Base-by-base conservation (phyloP, 2,113 vertebrate genomes). In the Tetrao urogallus region DNA sequence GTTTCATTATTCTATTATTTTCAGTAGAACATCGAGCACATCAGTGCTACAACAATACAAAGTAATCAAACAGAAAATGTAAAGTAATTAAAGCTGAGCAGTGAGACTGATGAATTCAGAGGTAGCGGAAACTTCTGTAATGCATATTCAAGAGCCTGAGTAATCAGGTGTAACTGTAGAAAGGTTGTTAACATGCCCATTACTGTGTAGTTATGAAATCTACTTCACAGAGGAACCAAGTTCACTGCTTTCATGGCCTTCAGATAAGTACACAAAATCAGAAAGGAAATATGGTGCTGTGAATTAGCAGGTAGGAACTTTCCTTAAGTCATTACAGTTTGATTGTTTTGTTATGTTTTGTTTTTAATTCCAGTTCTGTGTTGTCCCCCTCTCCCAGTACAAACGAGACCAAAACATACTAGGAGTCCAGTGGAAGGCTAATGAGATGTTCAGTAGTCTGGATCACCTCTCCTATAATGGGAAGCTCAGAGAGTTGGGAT, bases 21-120 rank as follows among this genome's bases (percentile, higher is more conserved):
- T 86, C 88, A 88, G 54, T 89, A 85, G 84, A 91, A 80, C 85
- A 88, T 74, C 11, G 58, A 82, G 81, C 74, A 85, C 73, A 88
- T 88, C 87, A 93, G 74, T 64, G 30, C 10, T 32, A 38, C 52
- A 70, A 82, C 58, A 86, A 92, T 81, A 82, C 82, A 77, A 90
- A 94, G 89, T 94, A 93, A 95, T 94, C 92, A 86, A 95, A 95
- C 71, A 61, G 82, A 70, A 56, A 67, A 89, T 81, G 50, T 73
- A 92, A 95, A 91, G 78, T 82, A 72, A 45, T 74, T 94, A 95
- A 93, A 92, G 43, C 76, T 92, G 47, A 92, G 14, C 13, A 28
- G 45, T n/a, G 63, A 86, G 66, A 89, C 57, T 32, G 69, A 87
- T 58, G 63, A 65, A 89, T 86, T 75, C 42, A 63, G 78, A 92